Percentiles rank a stretch among this genome's conserved stretches.
Conservation (phyloP, 64 coral and sea anemone species). For the Dendronephthya gigantea region DNA sequence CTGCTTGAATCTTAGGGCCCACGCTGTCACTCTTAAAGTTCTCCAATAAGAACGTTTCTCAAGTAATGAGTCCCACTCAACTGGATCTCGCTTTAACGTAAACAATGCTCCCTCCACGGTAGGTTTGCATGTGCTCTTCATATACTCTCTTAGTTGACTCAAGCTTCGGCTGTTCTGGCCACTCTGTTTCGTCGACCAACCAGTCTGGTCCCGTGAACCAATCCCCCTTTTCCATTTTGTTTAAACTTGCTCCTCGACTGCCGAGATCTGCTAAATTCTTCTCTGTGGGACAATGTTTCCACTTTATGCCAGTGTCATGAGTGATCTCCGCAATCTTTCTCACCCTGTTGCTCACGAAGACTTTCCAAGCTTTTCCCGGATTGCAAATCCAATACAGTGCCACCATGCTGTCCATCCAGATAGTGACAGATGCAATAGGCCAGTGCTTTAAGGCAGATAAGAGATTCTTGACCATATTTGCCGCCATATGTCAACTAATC, state of each 20-base stretch:
- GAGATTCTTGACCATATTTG: slow-evolving; percentile 47
- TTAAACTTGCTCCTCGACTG: too few relatives aligned
- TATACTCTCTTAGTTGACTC: too few relatives aligned
- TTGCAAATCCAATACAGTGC: slow-evolving; percentile 53
- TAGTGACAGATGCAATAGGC: slow-evolving; percentile 22
- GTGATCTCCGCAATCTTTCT: slow-evolving; percentile 49
- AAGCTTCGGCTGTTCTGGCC: too few relatives aligned
- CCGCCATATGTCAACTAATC: slow-evolving; percentile 43
- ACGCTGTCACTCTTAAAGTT: too few relatives aligned
- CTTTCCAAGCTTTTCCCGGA: slow-evolving; percentile 13
- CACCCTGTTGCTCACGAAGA: slow-evolving; percentile 37
- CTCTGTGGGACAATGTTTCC: slow-evolving; percentile 29
- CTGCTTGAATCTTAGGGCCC: too few relatives aligned
- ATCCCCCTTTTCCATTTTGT: too few relatives aligned
- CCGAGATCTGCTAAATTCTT: slow-evolving; percentile 53
- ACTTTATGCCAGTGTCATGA: neutral
- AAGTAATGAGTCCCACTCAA: too few relatives aligned
- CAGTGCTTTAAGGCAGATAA: neutral
- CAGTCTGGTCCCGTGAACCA: too few relatives aligned
- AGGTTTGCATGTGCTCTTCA: slow-evolving; percentile 34
- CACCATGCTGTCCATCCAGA: slow-evolving; percentile 60
- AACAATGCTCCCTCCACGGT: neutral
- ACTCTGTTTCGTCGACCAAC: too few relatives aligned
- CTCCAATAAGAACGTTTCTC: too few relatives aligned
- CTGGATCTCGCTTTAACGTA: neutral